A percentile compares a stretch with the other conserved stretches of the same genome.
Evolutionary conservation across 1,140 invertebrate genomes (phyloP).

Genomic region (Rhysida immarginata): DNA sequence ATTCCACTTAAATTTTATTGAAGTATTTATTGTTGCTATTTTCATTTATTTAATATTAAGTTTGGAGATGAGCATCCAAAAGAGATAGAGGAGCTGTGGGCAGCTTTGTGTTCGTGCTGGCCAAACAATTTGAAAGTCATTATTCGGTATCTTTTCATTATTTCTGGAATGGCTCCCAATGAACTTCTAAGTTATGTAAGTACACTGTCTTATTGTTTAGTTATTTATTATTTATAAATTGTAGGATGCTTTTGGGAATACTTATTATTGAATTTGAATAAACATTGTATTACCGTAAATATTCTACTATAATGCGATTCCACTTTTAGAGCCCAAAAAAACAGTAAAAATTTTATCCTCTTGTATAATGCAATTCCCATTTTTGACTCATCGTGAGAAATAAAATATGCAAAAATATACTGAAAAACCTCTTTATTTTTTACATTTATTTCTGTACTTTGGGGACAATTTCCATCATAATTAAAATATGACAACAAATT

Average conservation of each 20-base stretch:
- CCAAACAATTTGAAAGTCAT: conserved; percentile 94
- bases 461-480: too few species aligned
- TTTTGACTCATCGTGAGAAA: too few species aligned
- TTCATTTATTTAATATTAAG: conserved; percentile 33
- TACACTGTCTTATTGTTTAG: neutral
- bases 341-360: too few species aligned
- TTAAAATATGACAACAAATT: too few species aligned
- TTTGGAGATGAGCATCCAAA: conserved; percentile 89
- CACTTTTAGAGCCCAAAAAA: too few species aligned
- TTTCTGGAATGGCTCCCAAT: conserved; percentile 85
- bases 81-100: conserved; percentile 91
- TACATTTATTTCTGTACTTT: too few species aligned
- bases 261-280: neutral
- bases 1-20: too few species aligned
- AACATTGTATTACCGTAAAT: neutral
- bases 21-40: too few species aligned
- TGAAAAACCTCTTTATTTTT: too few species aligned
- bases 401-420: too few species aligned
- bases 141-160: conserved; percentile 90
- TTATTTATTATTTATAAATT: conserved; percentile 2
- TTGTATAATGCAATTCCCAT: too few species aligned
- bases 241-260: neutral
- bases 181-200: conserved; percentile 76
- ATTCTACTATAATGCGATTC: neutral
- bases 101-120: conserved; percentile 85